A percentile compares a stretch with the other conserved stretches of the same genome.
Conservation (phyloP, 2,888 invertebrate genomes). For the Trissonchulus latispiculum region DNA sequence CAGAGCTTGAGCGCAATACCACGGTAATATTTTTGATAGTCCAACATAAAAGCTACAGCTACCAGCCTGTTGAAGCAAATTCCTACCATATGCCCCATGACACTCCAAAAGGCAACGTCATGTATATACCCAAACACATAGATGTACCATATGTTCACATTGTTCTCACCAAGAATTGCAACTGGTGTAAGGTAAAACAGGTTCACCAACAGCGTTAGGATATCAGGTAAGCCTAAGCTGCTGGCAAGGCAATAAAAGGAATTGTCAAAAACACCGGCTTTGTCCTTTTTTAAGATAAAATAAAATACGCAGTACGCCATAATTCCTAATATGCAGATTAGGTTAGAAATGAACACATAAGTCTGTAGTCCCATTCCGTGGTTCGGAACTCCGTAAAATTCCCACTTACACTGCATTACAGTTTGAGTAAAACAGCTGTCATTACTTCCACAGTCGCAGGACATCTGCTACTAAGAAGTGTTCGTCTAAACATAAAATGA, state of each 20-base stretch:
- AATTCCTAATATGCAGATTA: too few species aligned
- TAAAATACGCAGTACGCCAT: background rate
- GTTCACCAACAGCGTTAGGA: background rate
- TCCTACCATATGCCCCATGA: background rate
- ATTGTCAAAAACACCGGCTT: background rate
- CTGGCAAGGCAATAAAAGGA: background rate
- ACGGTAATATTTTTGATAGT: background rate
- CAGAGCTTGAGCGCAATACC: background rate
- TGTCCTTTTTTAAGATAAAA: background rate
- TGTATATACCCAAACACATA: background rate
- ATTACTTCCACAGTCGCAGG: too few species aligned
- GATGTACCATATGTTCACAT: background rate
- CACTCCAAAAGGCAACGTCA: background rate
- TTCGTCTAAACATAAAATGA: too few species aligned
- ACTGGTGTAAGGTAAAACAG: background rate
- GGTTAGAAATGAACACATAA: too few species aligned
- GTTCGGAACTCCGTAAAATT: too few species aligned
- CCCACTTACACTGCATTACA: too few species aligned
- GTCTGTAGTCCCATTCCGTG: too few species aligned
- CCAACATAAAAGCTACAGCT: background rate
- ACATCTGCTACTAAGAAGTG: too few species aligned
- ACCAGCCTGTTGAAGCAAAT: background rate
- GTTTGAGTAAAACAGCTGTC: too few species aligned
- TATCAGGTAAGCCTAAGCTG: background rate
- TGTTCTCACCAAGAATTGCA: background rate